Percentiles rank a stretch among this genome's conserved stretches.
These are phyloP conservation scores for Hystrix brachyura DNA, from an alignment of 2,113 vertebrate genomes.

Conservation along the genomic window DNA sequence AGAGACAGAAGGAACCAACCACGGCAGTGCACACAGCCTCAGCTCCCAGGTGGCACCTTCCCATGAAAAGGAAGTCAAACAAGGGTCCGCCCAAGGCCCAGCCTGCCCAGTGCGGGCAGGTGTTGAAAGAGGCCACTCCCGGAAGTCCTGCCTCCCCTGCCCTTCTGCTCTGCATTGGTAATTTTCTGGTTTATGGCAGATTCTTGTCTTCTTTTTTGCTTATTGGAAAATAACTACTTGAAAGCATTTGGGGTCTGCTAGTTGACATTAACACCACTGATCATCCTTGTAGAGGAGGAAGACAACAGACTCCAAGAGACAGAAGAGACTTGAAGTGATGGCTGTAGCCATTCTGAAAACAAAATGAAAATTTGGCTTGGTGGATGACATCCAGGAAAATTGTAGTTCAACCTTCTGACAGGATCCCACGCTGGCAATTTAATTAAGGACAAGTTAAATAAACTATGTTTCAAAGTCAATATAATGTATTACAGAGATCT, in stretches of 20 bases:
- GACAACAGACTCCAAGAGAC: neutral
- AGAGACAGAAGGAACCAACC: constrained; percentile 31
- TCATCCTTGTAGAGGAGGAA: neutral
- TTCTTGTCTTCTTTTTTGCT: neutral
- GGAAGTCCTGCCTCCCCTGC: neutral
- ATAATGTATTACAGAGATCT: neutral
- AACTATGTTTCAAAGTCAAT: neutral
- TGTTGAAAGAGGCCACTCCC: fast-evolving
- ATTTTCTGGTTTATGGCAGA: neutral
- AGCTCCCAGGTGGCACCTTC: constrained; percentile 40
- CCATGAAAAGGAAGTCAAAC: constrained; percentile 43
- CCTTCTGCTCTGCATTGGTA: neutral
- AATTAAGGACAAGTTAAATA: neutral
- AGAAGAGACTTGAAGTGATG: neutral
- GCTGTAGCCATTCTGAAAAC: neutral
- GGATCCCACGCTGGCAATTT: neutral
- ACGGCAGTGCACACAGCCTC: neutral
- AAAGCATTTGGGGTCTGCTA: neutral
- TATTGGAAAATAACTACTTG: neutral
- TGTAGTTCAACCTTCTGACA: neutral
- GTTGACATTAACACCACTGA: neutral
- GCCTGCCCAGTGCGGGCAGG: fast-evolving
- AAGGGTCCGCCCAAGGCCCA: neutral
- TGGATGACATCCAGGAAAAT: neutral
- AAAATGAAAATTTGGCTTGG: neutral